Evolutionary conservation across 1,140 invertebrate species (phyloP).

Genomic region (Drosophila bocki): DNA sequence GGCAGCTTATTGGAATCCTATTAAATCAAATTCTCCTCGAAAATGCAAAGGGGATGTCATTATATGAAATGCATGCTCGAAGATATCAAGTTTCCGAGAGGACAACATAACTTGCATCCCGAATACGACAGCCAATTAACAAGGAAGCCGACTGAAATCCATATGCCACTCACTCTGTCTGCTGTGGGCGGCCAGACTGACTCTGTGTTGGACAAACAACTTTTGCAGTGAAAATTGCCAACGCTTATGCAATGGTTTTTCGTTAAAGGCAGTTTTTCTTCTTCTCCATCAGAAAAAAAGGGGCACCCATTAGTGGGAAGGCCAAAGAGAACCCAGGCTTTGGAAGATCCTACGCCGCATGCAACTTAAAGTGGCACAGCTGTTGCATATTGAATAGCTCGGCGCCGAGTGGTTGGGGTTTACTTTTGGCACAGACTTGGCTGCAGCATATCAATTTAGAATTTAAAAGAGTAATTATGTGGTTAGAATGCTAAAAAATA

Average conservation of each 20-base stretch:
- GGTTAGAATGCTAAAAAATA: background rate
- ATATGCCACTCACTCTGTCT: constrained; percentile 34
- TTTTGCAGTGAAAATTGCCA: constrained; percentile 6
- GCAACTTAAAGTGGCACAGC: constrained; percentile 40
- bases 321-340: constrained; percentile 13
- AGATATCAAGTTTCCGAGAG: constrained; percentile 9
- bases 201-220: constrained; percentile 3
- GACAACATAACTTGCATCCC: constrained; percentile 3
- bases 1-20: constrained; percentile 29
- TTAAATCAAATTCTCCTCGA: constrained; percentile 9
- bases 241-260: constrained; percentile 31
- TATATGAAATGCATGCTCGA: constrained; percentile 9
- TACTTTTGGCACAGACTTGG: background rate
- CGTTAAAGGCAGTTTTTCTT: constrained; percentile 13
- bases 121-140: constrained; percentile 31
- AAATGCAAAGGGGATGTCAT: background rate
- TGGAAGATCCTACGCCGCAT: constrained; percentile 4
- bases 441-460: constrained; percentile 1
- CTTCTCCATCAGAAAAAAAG: constrained; percentile 6
- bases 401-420: background rate
- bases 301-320: constrained; percentile 15
- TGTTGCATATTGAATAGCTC: constrained; percentile 40
- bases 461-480: constrained; percentile 1
- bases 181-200: constrained; percentile 1
- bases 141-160: constrained; percentile 21